These are phyloP conservation scores for Perizoma flavofasciatum DNA, from an alignment of 2,888 invertebrate genomes.

Conservation along the genomic window DNA sequence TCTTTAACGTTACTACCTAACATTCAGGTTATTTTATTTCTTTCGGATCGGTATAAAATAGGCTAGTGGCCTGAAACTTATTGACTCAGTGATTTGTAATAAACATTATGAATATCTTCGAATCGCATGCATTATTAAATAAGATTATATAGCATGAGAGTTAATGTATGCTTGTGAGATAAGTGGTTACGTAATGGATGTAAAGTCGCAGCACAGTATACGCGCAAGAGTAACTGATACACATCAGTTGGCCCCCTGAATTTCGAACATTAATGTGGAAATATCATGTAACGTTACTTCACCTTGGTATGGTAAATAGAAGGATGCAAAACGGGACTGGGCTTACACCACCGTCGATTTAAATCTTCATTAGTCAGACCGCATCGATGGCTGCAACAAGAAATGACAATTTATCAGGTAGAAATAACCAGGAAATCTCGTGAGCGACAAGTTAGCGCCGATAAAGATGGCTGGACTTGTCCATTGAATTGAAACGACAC, in stretches of 20 bases:
- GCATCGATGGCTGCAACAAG: constrained; percentile 89
- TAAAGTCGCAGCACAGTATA: constrained; percentile 29
- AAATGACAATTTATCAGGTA: constrained; percentile 61
- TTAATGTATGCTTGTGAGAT: constrained; percentile 33
- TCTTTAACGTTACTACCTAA: background rate
- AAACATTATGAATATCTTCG: constrained; percentile 3
- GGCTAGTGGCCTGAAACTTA: too few species aligned
- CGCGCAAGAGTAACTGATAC: constrained; percentile 18
- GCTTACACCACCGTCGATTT: constrained; percentile 93
- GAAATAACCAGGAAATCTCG: constrained; percentile 64
- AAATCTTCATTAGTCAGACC: constrained; percentile 93
- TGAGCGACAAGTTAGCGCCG: constrained; percentile 54
- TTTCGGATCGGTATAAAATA: too few species aligned
- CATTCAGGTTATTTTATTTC: too few species aligned
- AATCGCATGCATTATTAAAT: constrained; percentile 23
- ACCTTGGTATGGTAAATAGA: constrained; percentile 93
- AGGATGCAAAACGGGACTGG: constrained; percentile 89
- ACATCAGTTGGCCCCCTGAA: constrained; percentile 19
- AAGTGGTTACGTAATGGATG: constrained; percentile 36
- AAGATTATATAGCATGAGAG: constrained; percentile 24
- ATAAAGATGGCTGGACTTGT: constrained; percentile 54
- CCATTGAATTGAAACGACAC: constrained; percentile 58
- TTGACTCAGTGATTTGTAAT: too few species aligned
- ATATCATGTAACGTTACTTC: constrained; percentile 47
- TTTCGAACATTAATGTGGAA: constrained; percentile 33